These are phyloP conservation scores for Variabilichromis moorii DNA, from an alignment of 2,113 vertebrate species.

Conservation along the genomic window DNA sequence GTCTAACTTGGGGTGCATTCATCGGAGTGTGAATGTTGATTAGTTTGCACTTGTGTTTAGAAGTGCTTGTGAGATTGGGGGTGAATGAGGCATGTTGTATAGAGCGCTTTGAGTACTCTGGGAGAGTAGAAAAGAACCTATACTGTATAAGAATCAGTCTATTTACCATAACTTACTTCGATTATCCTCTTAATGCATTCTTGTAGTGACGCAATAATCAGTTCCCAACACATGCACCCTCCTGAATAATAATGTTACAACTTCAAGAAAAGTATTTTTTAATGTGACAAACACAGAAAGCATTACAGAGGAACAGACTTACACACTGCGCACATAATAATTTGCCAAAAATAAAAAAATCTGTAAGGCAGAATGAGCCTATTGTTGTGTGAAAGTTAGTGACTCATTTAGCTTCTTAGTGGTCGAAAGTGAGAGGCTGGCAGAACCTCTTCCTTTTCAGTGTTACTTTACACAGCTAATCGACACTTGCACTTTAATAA, in stretches of 20 bases:
- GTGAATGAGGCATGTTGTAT: not conserved
- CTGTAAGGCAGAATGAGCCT: not conserved
- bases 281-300: not conserved
- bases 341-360: not conserved
- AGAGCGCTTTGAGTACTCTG: not conserved
- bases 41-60: not conserved
- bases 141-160: not conserved
- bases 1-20: not conserved
- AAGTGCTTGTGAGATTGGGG: not conserved
- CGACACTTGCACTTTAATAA: not conserved
- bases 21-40: rapidly evolving
- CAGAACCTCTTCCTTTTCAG: not conserved
- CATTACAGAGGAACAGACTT: not conserved
- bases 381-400: not conserved
- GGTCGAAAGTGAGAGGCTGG: not conserved
- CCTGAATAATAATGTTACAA: not conserved
- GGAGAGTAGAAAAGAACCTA: not conserved
- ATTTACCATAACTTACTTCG: not conserved
- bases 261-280: not conserved
- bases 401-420: not conserved
- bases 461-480: not conserved
- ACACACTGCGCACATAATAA: not conserved
- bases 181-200: not conserved
- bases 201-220: not conserved
- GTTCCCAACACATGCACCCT: not conserved